Base-by-base conservation (phyloP, 2,888 invertebrate species). In the Hartigia nigra region DNA sequence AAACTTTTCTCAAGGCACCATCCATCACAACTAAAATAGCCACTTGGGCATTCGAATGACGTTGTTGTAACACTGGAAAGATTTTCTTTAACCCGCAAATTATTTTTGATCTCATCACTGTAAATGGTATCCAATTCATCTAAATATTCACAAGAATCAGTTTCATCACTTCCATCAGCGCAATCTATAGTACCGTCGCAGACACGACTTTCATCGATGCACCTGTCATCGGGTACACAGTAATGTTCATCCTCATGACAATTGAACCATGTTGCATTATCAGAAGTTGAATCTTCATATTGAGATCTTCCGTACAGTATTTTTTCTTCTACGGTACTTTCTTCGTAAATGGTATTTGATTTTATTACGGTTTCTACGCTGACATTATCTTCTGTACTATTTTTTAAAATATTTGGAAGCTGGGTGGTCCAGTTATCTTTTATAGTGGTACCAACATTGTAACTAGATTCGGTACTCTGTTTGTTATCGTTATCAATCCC, bases 161-260 rank as follows among this genome's bases (percentile, higher is more conserved):
- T 70, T 90, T 95, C 95, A 87, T 95, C 95, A 55, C 93, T 93
- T 69, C 92, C 92, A 83, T 94, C 94, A 37, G 87, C 86, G 87
- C 95, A 95, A 82, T 95, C 92, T 9, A 34, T 70, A 0, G 84
- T 72, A 32, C 91, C 89, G 86, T 95, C 92, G 89, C 95, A 95
- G 55, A 91, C 91, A 77, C 87, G 88, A 76, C 87, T 88, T 34
- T 84, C 86, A 31, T 93, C 92, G 79, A 95, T 93, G 89, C 95
- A 95, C 14, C 86, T 84, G 12, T 94, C 93, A 89, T 93, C 72
- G 55, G 23, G 23, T 23, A 2, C 14, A 32, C 72, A 72, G 72
- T 31, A 72, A 72, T 72, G 32, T 72, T 72, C 12, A 23, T 72
- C 72, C 12, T 32, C 34, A 1, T 3, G 12, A 34, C 72, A 72